Evolutionary conservation across 2,888 invertebrate species (phyloP).

Genomic region (Drosophila anomalipes): DNA sequence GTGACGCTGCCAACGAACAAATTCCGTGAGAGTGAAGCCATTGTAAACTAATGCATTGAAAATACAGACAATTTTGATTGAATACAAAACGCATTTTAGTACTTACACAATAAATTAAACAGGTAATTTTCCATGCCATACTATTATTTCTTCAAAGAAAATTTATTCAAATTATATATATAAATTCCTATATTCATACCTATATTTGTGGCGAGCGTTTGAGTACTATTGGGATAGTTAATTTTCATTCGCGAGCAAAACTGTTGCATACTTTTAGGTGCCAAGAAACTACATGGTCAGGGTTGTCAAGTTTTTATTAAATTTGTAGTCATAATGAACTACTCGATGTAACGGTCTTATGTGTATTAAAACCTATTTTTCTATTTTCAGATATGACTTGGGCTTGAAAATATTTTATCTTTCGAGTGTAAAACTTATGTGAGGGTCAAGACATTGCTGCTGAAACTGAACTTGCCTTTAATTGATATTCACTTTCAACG

Average conservation of each 20-base stretch:
- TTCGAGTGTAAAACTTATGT: conserved; percentile 3
- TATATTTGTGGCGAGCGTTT: background rate
- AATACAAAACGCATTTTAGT: background rate
- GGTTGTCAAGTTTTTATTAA: background rate
- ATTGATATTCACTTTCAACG: background rate
- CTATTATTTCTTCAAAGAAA: background rate
- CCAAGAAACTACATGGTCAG: background rate
- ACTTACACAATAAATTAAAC: background rate
- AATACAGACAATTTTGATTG: background rate
- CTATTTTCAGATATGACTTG: background rate
- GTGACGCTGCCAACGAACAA: background rate
- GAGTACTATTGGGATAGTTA: accelerated
- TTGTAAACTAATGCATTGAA: background rate
- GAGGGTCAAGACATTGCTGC: background rate
- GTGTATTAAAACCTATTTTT: background rate
- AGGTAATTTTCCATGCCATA: background rate
- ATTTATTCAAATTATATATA: background rate
- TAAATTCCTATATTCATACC: background rate
- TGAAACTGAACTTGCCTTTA: background rate
- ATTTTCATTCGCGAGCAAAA: background rate
- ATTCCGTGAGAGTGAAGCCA: background rate
- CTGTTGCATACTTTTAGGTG: background rate
- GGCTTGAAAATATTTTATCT: background rate
- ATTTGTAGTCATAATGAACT: background rate
- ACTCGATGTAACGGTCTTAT: background rate